A percentile compares a stretch with the other conserved stretches of the same genome.
phyloP scores from a whole-genome alignment of 1,140 invertebrate genomes.

The Heliconius eleuchia region DNA sequence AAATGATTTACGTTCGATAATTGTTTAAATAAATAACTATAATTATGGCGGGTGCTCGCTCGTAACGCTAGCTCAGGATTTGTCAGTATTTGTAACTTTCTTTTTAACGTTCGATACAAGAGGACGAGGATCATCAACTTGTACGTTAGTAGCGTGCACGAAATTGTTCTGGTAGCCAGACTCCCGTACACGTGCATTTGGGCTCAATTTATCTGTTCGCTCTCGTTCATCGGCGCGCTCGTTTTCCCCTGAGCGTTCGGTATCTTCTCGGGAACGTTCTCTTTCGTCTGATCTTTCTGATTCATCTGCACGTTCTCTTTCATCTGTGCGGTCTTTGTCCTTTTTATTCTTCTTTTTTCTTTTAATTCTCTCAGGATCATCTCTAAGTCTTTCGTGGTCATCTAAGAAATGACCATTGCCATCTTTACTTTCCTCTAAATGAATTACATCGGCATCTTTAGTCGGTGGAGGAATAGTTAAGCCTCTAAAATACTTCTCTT shows the following conservation, averaged over 20 bases:
- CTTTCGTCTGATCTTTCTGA: constrained; percentile 38
- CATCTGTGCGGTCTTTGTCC: constrained; percentile 20
- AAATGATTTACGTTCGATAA: constrained; percentile 11
- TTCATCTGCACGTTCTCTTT: constrained; percentile 29
- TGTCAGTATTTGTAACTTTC: constrained; percentile 41
- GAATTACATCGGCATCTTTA: constrained; percentile 53
- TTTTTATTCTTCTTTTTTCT: constrained; percentile 18
- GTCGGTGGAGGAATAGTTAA: constrained; percentile 58
- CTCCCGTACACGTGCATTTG: constrained; percentile 62
- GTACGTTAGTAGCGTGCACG: constrained; percentile 57
- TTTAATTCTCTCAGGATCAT: constrained; percentile 45
- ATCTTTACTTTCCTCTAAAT: constrained; percentile 49
- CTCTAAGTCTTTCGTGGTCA: constrained; percentile 55
- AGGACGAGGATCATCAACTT: constrained; percentile 54
- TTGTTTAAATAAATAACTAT: constrained; percentile 62
- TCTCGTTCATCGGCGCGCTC: constrained; percentile 57
- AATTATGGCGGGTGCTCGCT: constrained; percentile 62
- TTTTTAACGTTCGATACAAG: constrained; percentile 42
- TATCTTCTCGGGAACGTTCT: constrained; percentile 40
- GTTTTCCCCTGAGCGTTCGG: constrained; percentile 49
- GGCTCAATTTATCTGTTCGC: constrained; percentile 59
- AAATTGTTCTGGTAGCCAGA: constrained; percentile 62
- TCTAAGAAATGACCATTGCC: constrained; percentile 56
- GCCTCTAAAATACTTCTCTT: constrained; percentile 56
- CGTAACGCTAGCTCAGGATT: constrained; percentile 44